Conservation (phyloP, 53 echinoderm and acorn worm species). For the Apostichopus leukothele region DNA sequence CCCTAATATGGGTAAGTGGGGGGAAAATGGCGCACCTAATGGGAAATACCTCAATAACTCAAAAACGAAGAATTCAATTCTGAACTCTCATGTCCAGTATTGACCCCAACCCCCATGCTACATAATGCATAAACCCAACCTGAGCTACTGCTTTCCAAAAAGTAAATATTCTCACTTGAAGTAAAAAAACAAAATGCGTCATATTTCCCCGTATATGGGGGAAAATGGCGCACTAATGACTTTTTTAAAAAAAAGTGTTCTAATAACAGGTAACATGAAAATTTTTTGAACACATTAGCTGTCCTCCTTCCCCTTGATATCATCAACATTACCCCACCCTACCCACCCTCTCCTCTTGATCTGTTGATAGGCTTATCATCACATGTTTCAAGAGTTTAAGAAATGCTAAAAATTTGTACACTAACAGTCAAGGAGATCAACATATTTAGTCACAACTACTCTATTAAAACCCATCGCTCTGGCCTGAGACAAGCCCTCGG, state of each 20-base stretch:
- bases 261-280: not conserved
- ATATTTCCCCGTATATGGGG: constrained; percentile 27
- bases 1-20: not conserved
- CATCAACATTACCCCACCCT: no score
- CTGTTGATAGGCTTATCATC: constrained; percentile 23
- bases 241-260: no score
- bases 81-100: constrained; percentile 15
- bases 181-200: constrained; percentile 37
- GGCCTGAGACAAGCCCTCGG: constrained; percentile 33
- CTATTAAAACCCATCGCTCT: constrained; percentile 26
- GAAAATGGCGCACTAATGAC: not conserved
- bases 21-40: constrained; percentile 30
- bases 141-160: constrained; percentile 35
- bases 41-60: constrained; percentile 25
- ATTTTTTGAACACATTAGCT: not conserved
- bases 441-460: constrained; percentile 30
- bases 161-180: constrained; percentile 26
- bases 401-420: not conserved
- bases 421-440: constrained; percentile 35
- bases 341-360: constrained; percentile 14
- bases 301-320: no score
- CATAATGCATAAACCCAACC: constrained; percentile 26
- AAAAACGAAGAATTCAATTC: constrained; percentile 28
- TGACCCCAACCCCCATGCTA: constrained; percentile 12
- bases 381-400: constrained; percentile 18